phyloP scores from a whole-genome alignment of 2,888 invertebrate genomes.

The Amphipyra tragopoginis region DNA sequence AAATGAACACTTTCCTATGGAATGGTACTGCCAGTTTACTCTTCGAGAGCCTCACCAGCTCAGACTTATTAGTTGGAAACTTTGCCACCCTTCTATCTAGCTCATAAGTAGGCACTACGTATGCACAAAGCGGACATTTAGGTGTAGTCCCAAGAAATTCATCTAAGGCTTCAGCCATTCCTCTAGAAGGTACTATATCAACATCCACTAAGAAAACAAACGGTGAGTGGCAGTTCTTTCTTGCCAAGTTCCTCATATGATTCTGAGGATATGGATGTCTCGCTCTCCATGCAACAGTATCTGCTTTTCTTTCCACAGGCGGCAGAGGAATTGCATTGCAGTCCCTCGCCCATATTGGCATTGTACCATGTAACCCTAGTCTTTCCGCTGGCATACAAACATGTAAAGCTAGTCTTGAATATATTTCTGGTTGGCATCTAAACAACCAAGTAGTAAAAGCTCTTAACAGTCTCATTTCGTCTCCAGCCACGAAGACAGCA shows the following conservation, averaged over 20 bases:
- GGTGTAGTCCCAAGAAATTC: slow-evolving; percentile 91
- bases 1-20: slow-evolving; percentile 97
- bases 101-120: slow-evolving; percentile 97
- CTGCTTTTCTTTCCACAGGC: slow-evolving; percentile 89
- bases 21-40: slow-evolving; percentile 96
- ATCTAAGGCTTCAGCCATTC: slow-evolving; percentile 93
- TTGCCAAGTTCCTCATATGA: slow-evolving; percentile 95
- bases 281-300: slow-evolving; percentile 93
- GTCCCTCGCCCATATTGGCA: slow-evolving; percentile 88
- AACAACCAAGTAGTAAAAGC: slow-evolving; percentile 94
- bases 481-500: slow-evolving; percentile 94
- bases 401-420: slow-evolving; percentile 94
- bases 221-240: slow-evolving; percentile 95
- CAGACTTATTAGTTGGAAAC: slow-evolving; percentile 95
- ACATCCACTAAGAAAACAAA: slow-evolving; percentile 96
- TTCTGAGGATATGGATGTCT: slow-evolving; percentile 96
- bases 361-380: slow-evolving; percentile 91
- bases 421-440: slow-evolving; percentile 93
- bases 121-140: slow-evolving; percentile 93
- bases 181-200: slow-evolving; percentile 95
- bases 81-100: slow-evolving; percentile 93
- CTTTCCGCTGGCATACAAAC: slow-evolving; percentile 92
- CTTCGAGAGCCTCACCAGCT: slow-evolving; percentile 93
- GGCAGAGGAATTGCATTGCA: slow-evolving; percentile 93
- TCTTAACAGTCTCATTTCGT: slow-evolving; percentile 93